Percentiles rank a stretch among this genome's conserved stretches.
These are phyloP conservation scores for Pristis pectinata DNA, from an alignment of 2,797 vertebrate species.

Conservation along the genomic window DNA sequence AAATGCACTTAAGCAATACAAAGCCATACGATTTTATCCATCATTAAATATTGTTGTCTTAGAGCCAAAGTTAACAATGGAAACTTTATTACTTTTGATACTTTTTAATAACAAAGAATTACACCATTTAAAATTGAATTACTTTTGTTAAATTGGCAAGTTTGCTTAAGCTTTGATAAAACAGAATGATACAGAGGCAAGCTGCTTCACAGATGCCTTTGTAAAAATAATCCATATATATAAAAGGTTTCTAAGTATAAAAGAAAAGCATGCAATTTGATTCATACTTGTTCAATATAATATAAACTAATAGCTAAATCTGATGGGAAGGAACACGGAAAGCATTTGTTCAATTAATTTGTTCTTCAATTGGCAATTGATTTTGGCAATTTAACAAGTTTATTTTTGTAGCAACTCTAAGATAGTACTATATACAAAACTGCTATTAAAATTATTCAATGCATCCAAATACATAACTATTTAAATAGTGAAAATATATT, in stretches of 20 bases:
- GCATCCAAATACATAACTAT: not conserved
- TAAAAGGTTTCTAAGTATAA: not conserved
- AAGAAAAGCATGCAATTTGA: constrained; percentile 27
- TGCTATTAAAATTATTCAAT: not conserved
- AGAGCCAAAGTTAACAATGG: constrained; percentile 14
- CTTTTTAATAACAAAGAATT: not conserved
- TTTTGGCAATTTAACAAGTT: constrained; percentile 23
- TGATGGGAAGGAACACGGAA: not conserved
- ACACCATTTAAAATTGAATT: constrained; percentile 9
- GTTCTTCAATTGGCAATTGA: not conserved
- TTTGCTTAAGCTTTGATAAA: constrained; percentile 9
- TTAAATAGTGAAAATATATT: constrained; percentile 36
- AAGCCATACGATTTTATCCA: constrained; percentile 1
- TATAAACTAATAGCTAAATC: not conserved
- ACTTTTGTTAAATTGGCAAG: constrained; percentile 14
- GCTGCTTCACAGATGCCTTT: constrained; percentile 1
- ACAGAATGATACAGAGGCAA: constrained; percentile 12
- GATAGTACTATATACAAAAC: constrained; percentile 15
- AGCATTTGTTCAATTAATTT: constrained; percentile 3
- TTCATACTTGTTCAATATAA: not conserved
- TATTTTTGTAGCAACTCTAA: not conserved
- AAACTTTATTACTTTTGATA: not conserved
- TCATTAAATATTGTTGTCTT: constrained; percentile 12
- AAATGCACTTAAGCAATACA: constrained; percentile 28
- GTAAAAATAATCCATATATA: not conserved